These are phyloP conservation scores for Clostera curtula DNA, from an alignment of 2,888 invertebrate species.

Conservation along the genomic window DNA sequence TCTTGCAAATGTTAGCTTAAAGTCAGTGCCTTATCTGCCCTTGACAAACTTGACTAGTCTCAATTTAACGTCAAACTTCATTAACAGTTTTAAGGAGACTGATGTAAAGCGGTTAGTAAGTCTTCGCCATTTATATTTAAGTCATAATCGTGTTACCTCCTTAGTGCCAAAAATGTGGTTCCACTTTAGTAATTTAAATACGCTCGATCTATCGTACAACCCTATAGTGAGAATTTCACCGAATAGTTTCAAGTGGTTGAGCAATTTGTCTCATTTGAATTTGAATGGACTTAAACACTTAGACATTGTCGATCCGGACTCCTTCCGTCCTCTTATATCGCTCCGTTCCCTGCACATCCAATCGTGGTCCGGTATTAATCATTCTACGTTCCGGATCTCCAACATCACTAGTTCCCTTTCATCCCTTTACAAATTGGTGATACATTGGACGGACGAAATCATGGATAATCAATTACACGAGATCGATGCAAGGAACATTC, in stretches of 20 bases:
- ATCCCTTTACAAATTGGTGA: conserved; percentile 82
- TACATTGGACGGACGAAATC: conserved; percentile 83
- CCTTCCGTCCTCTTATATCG: conserved; percentile 81
- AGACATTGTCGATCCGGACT: conserved; percentile 83
- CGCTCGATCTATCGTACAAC: conserved; percentile 87
- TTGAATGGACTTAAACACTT: conserved; percentile 83
- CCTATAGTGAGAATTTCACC: conserved; percentile 83
- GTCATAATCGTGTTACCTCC: conserved; percentile 83
- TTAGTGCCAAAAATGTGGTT: conserved; percentile 85
- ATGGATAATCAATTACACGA: conserved; percentile 85
- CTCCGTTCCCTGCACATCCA: conserved; percentile 82
- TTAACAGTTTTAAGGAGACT: conserved; percentile 81
- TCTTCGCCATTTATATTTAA: conserved; percentile 83
- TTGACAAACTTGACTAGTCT: conserved; percentile 85
- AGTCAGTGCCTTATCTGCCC: conserved; percentile 83
- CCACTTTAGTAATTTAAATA: conserved; percentile 81
- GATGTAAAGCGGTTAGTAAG: conserved; percentile 81
- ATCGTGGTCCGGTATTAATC: conserved; percentile 84
- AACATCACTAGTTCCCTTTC: conserved; percentile 82
- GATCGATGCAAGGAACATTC: conserved; percentile 85
- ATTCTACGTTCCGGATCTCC: conserved; percentile 79
- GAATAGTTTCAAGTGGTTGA: conserved; percentile 82
- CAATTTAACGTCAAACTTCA: conserved; percentile 86
- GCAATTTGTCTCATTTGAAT: conserved; percentile 82
- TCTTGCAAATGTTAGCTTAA: conserved; percentile 85